phyloP scores from a whole-genome alignment of 2,888 invertebrate genomes.

The Dasysyrphus tricinctus region DNA sequence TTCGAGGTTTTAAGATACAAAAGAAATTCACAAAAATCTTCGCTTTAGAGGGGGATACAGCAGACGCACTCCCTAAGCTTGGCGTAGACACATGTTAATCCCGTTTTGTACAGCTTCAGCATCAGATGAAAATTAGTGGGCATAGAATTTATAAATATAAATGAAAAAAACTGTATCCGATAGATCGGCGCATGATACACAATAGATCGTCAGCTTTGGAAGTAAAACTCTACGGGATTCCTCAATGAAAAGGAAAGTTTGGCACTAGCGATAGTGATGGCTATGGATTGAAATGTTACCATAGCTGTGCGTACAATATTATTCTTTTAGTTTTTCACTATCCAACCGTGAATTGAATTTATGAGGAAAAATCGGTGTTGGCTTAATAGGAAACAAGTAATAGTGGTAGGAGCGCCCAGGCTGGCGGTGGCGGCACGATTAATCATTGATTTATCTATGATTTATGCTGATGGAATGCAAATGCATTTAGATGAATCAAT shows the following conservation, averaged over 20 bases:
- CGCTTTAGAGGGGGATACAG: slow-evolving; percentile 16
- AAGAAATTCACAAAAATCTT: slow-evolving; percentile 36
- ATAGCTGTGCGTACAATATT: neutral
- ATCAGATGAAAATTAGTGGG: slow-evolving; percentile 18
- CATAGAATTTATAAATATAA: slow-evolving; percentile 16
- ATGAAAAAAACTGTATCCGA: slow-evolving; percentile 29
- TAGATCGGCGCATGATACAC: slow-evolving; percentile 24
- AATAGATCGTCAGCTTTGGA: slow-evolving; percentile 31
- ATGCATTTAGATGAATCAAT: slow-evolving; percentile 56
- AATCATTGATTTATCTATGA: slow-evolving; percentile 34
- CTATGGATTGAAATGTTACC: slow-evolving; percentile 38
- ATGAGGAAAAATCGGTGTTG: slow-evolving; percentile 20
- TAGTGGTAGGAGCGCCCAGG: neutral
- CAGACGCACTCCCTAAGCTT: slow-evolving; percentile 20
- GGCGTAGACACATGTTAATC: slow-evolving; percentile 12
- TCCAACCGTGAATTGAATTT: slow-evolving; percentile 25
- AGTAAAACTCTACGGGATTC: slow-evolving; percentile 27
- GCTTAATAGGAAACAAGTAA: neutral
- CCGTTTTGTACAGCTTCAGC: slow-evolving; percentile 8
- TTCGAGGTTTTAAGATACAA: slow-evolving; percentile 39
- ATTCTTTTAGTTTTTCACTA: slow-evolving; percentile 35
- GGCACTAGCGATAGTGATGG: slow-evolving; percentile 7
- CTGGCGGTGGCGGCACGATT: neutral
- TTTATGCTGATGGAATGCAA: slow-evolving; percentile 55
- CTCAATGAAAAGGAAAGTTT: slow-evolving; percentile 73